phyloP scores from a whole-genome alignment of 2,888 invertebrate species.

The Thereva nobilitata region DNA sequence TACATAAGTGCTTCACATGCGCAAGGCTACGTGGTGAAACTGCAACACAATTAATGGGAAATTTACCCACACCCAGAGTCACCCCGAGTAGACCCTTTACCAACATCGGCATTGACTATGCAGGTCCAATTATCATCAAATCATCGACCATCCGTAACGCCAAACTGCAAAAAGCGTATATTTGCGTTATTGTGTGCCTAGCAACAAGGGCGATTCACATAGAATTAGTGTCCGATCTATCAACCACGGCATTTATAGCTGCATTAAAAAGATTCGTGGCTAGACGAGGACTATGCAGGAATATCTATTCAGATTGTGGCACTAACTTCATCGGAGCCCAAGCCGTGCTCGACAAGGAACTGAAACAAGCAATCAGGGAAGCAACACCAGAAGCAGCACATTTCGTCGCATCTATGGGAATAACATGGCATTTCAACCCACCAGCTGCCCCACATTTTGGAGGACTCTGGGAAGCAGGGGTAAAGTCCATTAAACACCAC shows the following conservation, averaged over 20 bases:
- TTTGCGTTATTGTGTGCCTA: neutral
- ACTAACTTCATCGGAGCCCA: too few relatives aligned
- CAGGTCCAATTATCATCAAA: neutral
- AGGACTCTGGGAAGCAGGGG: too few relatives aligned
- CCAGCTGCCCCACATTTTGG: too few relatives aligned
- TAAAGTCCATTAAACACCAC: too few relatives aligned
- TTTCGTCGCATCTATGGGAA: neutral
- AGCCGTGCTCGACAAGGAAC: too few relatives aligned
- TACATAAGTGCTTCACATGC: neutral
- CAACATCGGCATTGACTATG: neutral
- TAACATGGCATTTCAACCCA: neutral
- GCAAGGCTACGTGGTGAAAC: neutral
- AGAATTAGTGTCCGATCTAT: neutral
- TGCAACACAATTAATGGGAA: constrained; percentile 1
- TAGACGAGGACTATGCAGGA: neutral
- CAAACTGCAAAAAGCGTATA: neutral
- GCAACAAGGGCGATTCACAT: constrained; percentile 1
- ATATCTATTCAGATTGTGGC: neutral
- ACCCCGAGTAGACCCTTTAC: neutral
- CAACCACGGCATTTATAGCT: neutral
- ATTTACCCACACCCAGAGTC: neutral
- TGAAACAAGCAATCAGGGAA: neutral
- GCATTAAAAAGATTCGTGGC: neutral
- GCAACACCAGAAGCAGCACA: neutral
- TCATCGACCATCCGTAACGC: neutral